Percentiles rank a stretch among this genome's conserved stretches.
These are phyloP conservation scores for Antechinus stuartii DNA, from an alignment of 2,113 vertebrate genomes.

Conservation along the genomic window DNA sequence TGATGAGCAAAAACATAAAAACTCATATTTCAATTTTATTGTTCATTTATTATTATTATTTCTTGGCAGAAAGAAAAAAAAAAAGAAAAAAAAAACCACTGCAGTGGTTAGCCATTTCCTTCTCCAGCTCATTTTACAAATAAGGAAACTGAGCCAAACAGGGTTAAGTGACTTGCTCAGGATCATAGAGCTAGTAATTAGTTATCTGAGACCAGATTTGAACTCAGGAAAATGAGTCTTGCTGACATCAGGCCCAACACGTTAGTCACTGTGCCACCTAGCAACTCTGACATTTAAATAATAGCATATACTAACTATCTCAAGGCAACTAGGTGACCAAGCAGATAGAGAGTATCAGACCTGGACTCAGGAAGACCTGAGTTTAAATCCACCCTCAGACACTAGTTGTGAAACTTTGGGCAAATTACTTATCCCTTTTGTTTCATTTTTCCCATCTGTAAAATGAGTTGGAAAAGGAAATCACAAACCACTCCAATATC, in stretches of 20 bases:
- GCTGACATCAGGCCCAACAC: neutral
- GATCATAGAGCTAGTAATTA: neutral
- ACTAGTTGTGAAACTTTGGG: neutral
- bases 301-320: neutral
- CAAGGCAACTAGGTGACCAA: neutral
- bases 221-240: neutral
- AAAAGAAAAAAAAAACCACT: neutral
- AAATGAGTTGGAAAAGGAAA: too few relatives aligned
- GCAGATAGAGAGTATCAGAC: too few relatives aligned
- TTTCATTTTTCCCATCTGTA: neutral
- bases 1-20: neutral
- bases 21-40: neutral
- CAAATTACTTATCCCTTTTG: neutral
- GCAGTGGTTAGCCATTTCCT: neutral
- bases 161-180: neutral
- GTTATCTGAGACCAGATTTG: neutral
- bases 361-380: neutral
- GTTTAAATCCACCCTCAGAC: neutral
- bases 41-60: neutral
- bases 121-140: neutral
- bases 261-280: neutral
- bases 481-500: neutral
- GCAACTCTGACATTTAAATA: neutral
- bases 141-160: neutral
- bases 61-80: neutral